Evolutionary conservation across 2,888 invertebrate species (phyloP), one percentile per base, ranked within the genome.

Genomic region (Drosophila nr. perissopoda): DNA sequence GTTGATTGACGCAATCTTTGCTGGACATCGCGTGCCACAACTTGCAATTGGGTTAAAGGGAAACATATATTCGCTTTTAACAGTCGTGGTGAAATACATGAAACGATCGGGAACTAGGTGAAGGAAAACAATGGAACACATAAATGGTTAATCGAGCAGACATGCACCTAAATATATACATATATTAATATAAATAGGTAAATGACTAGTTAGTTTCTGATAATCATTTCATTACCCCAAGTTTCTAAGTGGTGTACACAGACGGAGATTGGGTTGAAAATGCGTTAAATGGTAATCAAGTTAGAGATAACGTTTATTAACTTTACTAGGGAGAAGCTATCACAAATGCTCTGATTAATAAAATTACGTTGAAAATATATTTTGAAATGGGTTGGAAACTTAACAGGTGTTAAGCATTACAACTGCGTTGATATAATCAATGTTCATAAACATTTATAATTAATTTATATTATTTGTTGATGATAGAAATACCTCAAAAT

Each of bases 21-120:
- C 57, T 59, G 85, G 86, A 79, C 80, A 87, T 85, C 86, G 84
- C 84, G 84, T 85, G 84, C 74, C 66, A 68, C 54, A 45, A 69
- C 69, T 56, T 62, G 68, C 62, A 85, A 89, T 60, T 89, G 65
- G 89, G 89, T 89, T 87, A 87, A 60, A 80, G 27, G 27, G 18
- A 61, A 67, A 68, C 31, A 31, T 61, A 31, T 56, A 54, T 53
- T 40, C 34, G n/a, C 21, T 40, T 33, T 31, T 65, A 40, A 49
- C 40, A 59, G 58, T 27, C 10, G 38, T 16, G 2, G 10, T 29
- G 53, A 34, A 45, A 65, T 33, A 58, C 38, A 38, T 36, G 25
- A 40, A 48, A 7, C 27, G 59, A 40, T 38, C 42, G 45, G 42
- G 16, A 31, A 56, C 27, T 21, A 25, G 34, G n/a, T 40, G 16